Evolutionary conservation across 1,140 invertebrate genomes (phyloP), one percentile per base, ranked within the genome.

Genomic region (Anastatus disparis): DNA sequence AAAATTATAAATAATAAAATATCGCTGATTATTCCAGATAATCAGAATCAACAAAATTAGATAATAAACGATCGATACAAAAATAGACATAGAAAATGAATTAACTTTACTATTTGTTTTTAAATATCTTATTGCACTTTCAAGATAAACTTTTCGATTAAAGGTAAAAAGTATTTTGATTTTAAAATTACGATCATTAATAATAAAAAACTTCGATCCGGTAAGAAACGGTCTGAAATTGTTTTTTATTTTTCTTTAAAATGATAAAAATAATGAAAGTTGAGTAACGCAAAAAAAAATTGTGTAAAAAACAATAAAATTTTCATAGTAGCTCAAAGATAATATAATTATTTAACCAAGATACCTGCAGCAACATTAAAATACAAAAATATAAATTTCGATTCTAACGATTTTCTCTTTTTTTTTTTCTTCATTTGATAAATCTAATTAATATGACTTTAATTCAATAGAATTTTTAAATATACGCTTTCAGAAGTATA

Each of bases 331-430:
- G 12, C 20, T 0, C 17, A 6, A 10, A 22, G 17, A 58, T 58
- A 40, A 58, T 58, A 22, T 26, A 42, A 10, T 58, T 56, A 56
- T 56, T 38, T 40, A 40, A 20, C 24, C 31, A 58, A 58, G 38
- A 40, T 40, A 40, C 38, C 24, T 40, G 12, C 10, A 15, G 20
- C n/a, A 12, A 42, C 4, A 29, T 40, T 42, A 40, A 58, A 35
- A 58, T 26, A 58, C 4, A 58, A 24, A 20, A 40, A 20, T 7
- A 1, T 35, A n/a, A n/a, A n/a, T n/a, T n/a, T n/a, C 20, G 35
- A 17, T 22, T 2, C 20, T 2, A 56, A n/a, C 3, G 12, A 12
- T 56, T 6, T 17, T 52, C 27, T 27, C 22, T n/a, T 12, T 29
- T 53, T n/a, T n/a, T 53, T 29, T 29, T n/a, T n/a, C n/a, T n/a